A percentile compares a stretch with the other conserved stretches of the same genome.
Conservation (phyloP, 2,797 vertebrate genomes). For the Myotis planiceps region DNA sequence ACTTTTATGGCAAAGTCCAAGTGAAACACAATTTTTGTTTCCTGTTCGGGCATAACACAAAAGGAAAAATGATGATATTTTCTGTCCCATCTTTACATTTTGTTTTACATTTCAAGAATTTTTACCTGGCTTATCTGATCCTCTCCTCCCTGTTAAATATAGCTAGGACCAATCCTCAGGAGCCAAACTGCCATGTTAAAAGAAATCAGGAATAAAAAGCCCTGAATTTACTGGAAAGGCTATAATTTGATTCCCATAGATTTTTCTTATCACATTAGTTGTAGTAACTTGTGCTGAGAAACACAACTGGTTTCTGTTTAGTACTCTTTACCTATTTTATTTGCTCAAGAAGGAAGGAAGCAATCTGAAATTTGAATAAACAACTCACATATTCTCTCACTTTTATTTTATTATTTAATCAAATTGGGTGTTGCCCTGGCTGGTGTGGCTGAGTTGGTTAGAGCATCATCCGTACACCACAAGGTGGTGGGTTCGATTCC, state of each 20-base stretch:
- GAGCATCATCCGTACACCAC: background rate
- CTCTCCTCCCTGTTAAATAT: background rate
- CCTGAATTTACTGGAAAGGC: background rate
- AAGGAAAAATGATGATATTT: background rate
- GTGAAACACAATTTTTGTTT: background rate
- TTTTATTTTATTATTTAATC: constrained; percentile 23
- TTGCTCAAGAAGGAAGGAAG: background rate
- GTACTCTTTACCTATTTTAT: background rate
- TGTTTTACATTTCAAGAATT: background rate
- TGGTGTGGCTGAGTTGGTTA: background rate
- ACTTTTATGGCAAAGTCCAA: background rate
- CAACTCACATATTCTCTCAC: background rate
- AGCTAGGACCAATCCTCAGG: background rate
- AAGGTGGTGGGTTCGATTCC: background rate
- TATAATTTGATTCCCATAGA: background rate
- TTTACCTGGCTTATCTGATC: background rate
- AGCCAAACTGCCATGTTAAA: background rate
- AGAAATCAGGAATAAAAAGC: constrained; percentile 25
- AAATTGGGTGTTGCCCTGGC: background rate
- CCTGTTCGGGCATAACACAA: background rate
- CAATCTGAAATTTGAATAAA: constrained; percentile 6
- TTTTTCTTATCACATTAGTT: constrained; percentile 14
- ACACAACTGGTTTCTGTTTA: background rate
- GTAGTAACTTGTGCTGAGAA: background rate
- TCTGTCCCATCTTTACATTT: background rate